Percentiles rank a stretch among this genome's conserved stretches.
Evolutionary conservation across 1,140 invertebrate species (phyloP).

Genomic region (Oscheius sp.): DNA sequence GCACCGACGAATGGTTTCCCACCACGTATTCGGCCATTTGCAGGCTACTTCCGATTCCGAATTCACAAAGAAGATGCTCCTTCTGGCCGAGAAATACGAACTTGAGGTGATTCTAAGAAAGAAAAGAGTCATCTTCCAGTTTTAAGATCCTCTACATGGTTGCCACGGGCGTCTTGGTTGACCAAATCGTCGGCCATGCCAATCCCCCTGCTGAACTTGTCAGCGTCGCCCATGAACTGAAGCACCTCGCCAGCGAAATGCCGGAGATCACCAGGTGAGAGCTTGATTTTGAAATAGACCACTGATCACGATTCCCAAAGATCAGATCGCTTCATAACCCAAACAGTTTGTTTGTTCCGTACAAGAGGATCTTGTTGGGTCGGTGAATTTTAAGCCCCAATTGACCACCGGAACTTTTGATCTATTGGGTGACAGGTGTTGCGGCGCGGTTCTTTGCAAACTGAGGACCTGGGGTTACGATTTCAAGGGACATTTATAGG

Average conservation of each 20-base stretch:
- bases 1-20: background rate
- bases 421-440: too few relatives aligned
- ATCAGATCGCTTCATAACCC: too few relatives aligned
- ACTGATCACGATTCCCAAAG: background rate
- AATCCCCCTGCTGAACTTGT: conserved; percentile 27
- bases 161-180: conserved; percentile 27
- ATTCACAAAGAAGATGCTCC: conserved; percentile 24
- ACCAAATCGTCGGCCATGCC: conserved; percentile 22
- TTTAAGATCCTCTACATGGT: conserved; percentile 22
- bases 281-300: background rate
- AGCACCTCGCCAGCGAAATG: conserved; percentile 35
- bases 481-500: too few relatives aligned
- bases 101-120: background rate
- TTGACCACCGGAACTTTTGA: too few relatives aligned
- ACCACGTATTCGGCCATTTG: background rate
- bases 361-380: too few relatives aligned
- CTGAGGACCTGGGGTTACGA: too few relatives aligned
- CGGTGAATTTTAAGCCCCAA: too few relatives aligned
- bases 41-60: conserved; percentile 3
- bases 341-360: too few relatives aligned
- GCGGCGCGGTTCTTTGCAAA: too few relatives aligned
- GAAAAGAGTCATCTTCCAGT: background rate
- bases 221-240: conserved; percentile 26
- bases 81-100: conserved; percentile 21
- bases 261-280: conserved; percentile 9